Conservation (phyloP, 2,113 vertebrate species). For the Sapayoa aenigma region DNA sequence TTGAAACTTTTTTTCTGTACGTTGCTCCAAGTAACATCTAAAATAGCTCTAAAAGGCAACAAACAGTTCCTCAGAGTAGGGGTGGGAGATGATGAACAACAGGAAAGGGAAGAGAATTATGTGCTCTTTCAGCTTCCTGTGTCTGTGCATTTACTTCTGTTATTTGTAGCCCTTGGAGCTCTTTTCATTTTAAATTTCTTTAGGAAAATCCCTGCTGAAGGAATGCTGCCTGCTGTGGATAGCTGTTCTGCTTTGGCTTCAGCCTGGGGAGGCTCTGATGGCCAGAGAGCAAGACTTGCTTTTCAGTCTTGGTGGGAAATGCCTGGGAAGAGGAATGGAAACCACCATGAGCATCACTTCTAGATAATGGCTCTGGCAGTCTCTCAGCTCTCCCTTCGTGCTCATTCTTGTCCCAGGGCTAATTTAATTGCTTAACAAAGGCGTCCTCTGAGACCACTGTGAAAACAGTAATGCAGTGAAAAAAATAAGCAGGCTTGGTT, state of each 20-base stretch:
- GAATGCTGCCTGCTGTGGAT: not conserved
- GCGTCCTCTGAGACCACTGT: not conserved
- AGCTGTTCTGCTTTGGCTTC: not conserved
- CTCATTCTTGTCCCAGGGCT: not conserved
- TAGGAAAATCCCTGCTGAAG: not conserved
- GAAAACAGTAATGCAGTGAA: not conserved
- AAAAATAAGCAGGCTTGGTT: not conserved
- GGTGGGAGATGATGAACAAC: not conserved
- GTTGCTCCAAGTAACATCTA: not conserved
- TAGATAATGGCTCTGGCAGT: not conserved
- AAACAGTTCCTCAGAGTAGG: not conserved
- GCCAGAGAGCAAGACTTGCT: not conserved
- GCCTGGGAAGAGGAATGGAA: not conserved
- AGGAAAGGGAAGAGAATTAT: not conserved
- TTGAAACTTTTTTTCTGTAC: not conserved
- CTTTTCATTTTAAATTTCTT: not conserved
- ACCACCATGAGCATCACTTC: not conserved
- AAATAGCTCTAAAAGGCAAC: constrained; percentile 3
- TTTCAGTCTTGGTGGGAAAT: not conserved
- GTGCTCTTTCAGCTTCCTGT: not conserved
- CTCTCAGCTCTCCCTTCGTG: not conserved
- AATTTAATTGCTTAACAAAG: not conserved
- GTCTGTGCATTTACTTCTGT: not conserved
- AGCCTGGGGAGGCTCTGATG: not conserved
- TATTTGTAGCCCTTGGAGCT: not conserved